phyloP scores from a whole-genome alignment of 1,140 invertebrate genomes.

The Procambarus virginalis region DNA sequence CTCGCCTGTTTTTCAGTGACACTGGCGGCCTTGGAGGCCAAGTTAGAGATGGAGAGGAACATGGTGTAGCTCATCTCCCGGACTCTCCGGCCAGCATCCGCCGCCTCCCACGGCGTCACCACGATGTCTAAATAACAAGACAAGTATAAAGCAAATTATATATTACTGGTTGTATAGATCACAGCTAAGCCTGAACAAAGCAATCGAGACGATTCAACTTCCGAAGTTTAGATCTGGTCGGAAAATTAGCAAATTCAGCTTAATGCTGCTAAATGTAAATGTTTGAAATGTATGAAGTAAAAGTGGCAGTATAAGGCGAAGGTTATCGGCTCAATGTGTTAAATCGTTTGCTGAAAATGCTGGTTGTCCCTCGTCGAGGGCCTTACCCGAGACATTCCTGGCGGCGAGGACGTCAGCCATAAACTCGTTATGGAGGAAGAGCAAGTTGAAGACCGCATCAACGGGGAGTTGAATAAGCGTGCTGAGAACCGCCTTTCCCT shows the following conservation, averaged over 20 bases:
- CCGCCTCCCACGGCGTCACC: neutral
- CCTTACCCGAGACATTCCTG: neutral
- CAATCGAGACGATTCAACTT: no score
- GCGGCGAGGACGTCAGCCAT: neutral
- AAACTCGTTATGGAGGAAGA: neutral
- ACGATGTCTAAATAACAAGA: neutral
- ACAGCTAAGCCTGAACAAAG: no score
- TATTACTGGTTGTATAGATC: no score
- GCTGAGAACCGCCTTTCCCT: neutral
- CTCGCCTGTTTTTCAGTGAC: neutral
- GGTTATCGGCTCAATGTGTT: no score
- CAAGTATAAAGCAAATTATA: no score
- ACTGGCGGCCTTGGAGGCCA: neutral
- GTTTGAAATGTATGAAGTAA: no score
- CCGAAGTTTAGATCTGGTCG: no score
- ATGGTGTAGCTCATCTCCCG: neutral
- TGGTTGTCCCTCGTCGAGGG: neutral
- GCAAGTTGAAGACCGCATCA: neutral
- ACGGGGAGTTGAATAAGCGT: neutral
- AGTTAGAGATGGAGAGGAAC: neutral
- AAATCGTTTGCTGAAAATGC: no score
- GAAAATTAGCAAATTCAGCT: no score
- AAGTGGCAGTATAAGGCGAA: no score
- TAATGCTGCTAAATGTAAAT: no score
- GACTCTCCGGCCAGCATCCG: neutral